Conservation (phyloP, 2,113 vertebrate genomes). For the Chaenocephalus aceratus region DNA sequence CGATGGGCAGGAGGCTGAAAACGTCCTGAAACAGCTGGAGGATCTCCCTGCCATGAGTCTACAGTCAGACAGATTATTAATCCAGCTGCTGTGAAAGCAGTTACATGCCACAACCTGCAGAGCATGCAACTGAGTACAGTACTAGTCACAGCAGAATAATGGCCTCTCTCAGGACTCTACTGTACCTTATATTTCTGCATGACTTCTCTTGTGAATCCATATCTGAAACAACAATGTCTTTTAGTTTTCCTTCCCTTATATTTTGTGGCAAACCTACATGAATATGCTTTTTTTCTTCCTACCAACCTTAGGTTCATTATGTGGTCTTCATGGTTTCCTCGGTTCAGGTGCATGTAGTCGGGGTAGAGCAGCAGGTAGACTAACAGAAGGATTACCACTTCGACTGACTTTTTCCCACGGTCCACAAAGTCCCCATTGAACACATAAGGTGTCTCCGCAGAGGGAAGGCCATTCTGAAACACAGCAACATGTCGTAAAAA, state of each 20-base stretch:
- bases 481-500: slow-evolving; percentile 32
- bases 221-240: slow-evolving; percentile 84
- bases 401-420: slow-evolving; percentile 92
- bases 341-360: slow-evolving; percentile 92
- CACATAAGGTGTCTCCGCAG: slow-evolving; percentile 89
- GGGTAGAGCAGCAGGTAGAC: slow-evolving; percentile 93
- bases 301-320: slow-evolving; percentile 94
- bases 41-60: slow-evolving; percentile 89
- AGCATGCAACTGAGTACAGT: background rate
- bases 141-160: background rate
- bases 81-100: background rate
- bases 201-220: slow-evolving; percentile 96
- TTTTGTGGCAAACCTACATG: background rate
- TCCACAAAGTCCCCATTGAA: slow-evolving; percentile 99
- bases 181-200: slow-evolving; percentile 95
- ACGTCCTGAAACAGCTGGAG: slow-evolving; percentile 90
- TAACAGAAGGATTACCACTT: slow-evolving; percentile 92
- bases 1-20: slow-evolving; percentile 93
- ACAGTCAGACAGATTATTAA: background rate
- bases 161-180: background rate
- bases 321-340: slow-evolving; percentile 98
- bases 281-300: background rate
- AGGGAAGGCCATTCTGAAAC: slow-evolving; percentile 94
- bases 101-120: background rate
- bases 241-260: background rate